Conservation (phyloP, 2,888 invertebrate genomes). For the Parnassius mnemosyne region DNA sequence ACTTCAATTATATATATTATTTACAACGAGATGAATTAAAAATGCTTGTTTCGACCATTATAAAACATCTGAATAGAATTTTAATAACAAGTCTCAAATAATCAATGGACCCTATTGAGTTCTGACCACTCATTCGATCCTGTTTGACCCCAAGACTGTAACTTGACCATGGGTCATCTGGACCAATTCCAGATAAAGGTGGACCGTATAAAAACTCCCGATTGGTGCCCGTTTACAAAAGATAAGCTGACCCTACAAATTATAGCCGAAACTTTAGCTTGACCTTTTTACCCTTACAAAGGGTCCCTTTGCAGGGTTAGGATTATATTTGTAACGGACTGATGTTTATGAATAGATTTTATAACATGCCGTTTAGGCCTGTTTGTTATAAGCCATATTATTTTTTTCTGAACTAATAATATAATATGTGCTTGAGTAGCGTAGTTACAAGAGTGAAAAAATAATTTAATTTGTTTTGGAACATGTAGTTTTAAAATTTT, state of each 20-base stretch:
- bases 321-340: conserved; percentile 64
- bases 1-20: background rate
- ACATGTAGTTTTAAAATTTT: too few species aligned
- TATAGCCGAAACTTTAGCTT: conserved; percentile 43
- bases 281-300: conserved; percentile 50
- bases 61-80: conserved; percentile 1
- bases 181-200: conserved; percentile 65
- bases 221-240: conserved; percentile 63
- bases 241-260: conserved; percentile 57
- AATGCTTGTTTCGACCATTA: conserved; percentile 21
- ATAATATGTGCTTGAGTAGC: too few species aligned
- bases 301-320: conserved; percentile 40
- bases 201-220: conserved; percentile 52
- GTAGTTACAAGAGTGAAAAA: too few species aligned
- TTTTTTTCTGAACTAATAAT: background rate
- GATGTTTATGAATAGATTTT: conserved; percentile 36
- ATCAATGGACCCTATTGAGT: conserved; percentile 36
- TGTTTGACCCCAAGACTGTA: conserved; percentile 58
- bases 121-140: conserved; percentile 49
- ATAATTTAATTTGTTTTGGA: too few species aligned
- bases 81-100: conserved; percentile 33
- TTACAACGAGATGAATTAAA: conserved; percentile 33
- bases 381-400: conserved; percentile 13
- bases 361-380: conserved; percentile 8
- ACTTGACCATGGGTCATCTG: conserved; percentile 70